Conservation (phyloP, 2,797 vertebrate species). For the Sparus aurata region DNA sequence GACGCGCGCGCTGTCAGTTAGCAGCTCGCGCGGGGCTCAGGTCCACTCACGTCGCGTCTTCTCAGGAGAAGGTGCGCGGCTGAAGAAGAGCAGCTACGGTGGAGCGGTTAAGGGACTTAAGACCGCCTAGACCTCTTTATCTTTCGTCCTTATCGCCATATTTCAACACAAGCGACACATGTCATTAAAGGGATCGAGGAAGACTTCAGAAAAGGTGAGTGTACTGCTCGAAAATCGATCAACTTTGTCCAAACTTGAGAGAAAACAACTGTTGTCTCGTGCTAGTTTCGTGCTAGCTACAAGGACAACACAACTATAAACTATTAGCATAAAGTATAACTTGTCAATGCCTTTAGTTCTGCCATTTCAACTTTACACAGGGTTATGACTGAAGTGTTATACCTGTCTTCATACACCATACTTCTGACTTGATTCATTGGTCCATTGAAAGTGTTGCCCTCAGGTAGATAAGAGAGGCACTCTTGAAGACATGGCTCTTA, state of each 20-base stretch:
- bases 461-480: not conserved
- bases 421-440: not conserved
- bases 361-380: not conserved
- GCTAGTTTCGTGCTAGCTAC: not conserved
- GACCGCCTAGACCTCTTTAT: not conserved
- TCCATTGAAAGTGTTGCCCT: not conserved
- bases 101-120: not conserved
- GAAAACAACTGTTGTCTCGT: not conserved
- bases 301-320: not conserved
- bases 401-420: not conserved
- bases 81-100: not conserved
- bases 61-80: slow-evolving; percentile 26
- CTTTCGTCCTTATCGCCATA: not conserved
- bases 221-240: not conserved
- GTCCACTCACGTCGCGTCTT: not conserved
- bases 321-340: not conserved
- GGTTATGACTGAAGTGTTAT: not conserved
- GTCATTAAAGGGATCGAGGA: not conserved
- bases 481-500: not conserved
- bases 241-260: not conserved
- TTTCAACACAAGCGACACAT: not conserved
- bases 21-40: slow-evolving; percentile 33
- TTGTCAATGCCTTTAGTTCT: no score
- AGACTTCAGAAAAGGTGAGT: slow-evolving; percentile 37
- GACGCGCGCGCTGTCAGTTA: slow-evolving; percentile 38